phyloP scores from a whole-genome alignment of 64 coral and sea anemone species.

The Stichodactyla helianthus region DNA sequence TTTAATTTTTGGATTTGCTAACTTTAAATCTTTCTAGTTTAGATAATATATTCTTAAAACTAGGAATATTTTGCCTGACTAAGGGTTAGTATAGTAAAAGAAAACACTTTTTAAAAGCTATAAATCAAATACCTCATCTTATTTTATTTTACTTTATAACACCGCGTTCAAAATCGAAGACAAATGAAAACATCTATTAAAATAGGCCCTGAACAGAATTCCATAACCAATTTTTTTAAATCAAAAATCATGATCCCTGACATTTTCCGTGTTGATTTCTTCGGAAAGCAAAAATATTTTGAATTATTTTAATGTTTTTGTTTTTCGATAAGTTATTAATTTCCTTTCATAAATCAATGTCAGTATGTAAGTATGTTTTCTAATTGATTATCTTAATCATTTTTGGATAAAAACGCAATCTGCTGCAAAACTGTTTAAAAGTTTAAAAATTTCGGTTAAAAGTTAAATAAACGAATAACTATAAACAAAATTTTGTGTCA shows the following conservation, averaged over 20 bases:
- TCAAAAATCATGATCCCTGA: no score
- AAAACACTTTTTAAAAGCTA: not conserved
- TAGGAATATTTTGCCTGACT: not conserved
- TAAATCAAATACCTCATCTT: not conserved
- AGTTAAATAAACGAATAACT: not conserved
- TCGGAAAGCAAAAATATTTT: no score
- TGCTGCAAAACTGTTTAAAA: not conserved
- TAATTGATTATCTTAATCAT: not conserved
- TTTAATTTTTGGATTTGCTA: no score
- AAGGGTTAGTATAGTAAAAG: not conserved
- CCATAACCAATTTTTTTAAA: no score
- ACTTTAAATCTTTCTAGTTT: no score
- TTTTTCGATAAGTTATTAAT: not conserved
- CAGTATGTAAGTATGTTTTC: not conserved
- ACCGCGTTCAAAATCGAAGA: no score
- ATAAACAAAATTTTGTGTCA: not conserved
- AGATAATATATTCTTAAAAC: not conserved
- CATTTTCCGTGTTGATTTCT: no score
- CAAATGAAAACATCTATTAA: no score
- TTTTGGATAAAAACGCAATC: not conserved
- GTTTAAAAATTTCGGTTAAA: not conserved
- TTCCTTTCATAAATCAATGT: slow-evolving; percentile 9
- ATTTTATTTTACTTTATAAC: no score
- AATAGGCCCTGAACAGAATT: no score
- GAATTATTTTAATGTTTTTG: not conserved